phyloP scores from a whole-genome alignment of 2,888 invertebrate genomes.

The Lomographa bimaculata region DNA sequence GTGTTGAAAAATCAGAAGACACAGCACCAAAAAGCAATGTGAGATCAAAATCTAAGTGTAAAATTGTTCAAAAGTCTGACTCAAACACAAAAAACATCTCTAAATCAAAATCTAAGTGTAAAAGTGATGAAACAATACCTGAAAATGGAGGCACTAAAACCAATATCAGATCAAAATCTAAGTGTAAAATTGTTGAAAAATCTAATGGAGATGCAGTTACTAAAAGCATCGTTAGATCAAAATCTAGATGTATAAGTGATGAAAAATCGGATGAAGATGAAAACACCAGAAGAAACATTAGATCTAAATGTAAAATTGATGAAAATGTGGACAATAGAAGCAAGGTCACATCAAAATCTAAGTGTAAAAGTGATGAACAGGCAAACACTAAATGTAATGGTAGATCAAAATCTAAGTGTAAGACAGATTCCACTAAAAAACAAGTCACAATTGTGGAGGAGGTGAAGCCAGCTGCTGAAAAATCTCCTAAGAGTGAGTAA shows the following conservation, averaged over 20 bases:
- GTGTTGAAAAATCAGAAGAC: conserved; percentile 29
- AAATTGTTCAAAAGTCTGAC: too few species aligned
- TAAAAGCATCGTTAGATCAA: conserved; percentile 42
- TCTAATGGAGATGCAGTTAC: conserved; percentile 19
- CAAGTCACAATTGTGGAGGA: conserved; percentile 41
- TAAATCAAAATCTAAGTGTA: conserved; percentile 40
- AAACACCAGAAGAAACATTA: conserved; percentile 40
- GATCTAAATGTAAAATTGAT: too few species aligned
- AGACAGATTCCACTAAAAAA: conserved; percentile 42
- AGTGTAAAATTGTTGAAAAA: conserved; percentile 35
- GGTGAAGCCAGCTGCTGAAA: conserved; percentile 27
- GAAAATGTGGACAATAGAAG: too few species aligned
- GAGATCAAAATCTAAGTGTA: conserved; percentile 43
- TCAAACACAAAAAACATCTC: too few species aligned
- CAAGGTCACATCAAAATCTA: conserved; percentile 41
- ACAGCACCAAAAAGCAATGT: conserved; percentile 35
- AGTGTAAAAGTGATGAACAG: conserved; percentile 35
- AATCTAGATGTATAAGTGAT: conserved; percentile 38
- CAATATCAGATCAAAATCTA: conserved; percentile 41
- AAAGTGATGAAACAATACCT: conserved; percentile 33
- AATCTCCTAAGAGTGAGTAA: conserved; percentile 46
- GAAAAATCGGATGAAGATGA: conserved; percentile 34
- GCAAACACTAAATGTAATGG: conserved; percentile 40
- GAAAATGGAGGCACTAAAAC: conserved; percentile 33
- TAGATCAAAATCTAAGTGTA: conserved; percentile 43